Conservation (phyloP, 2,797 vertebrate genomes). For the Anolis apletophallus region DNA sequence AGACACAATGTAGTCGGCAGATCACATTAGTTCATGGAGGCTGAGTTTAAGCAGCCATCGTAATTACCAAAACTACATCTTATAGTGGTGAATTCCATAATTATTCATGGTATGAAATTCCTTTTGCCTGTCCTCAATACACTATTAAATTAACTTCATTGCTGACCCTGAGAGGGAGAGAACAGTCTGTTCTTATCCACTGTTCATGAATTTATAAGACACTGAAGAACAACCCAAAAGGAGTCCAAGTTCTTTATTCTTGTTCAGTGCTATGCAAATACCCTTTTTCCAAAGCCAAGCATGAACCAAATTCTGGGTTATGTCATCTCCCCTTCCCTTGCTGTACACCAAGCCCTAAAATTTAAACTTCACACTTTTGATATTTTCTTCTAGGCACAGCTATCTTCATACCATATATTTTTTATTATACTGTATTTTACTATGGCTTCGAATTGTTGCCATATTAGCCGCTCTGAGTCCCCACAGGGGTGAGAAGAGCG, state of each 20-base stretch:
- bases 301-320: background rate
- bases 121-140: background rate
- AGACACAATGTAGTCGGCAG: background rate
- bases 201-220: background rate
- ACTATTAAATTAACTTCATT: background rate
- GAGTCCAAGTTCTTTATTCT: background rate
- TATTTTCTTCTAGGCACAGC: too few relatives aligned
- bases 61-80: background rate
- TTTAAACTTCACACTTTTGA: background rate
- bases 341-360: background rate
- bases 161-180: background rate
- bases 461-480: too few relatives aligned
- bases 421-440: too few relatives aligned
- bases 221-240: background rate
- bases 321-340: background rate
- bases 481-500: too few relatives aligned
- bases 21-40: background rate
- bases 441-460: too few relatives aligned
- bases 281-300: background rate
- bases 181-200: background rate
- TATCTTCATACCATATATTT: too few relatives aligned
- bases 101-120: background rate
- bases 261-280: background rate
- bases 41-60: background rate
- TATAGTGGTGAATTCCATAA: background rate